These are phyloP conservation scores for Anticlea derivata DNA, from an alignment of 2,888 invertebrate species.

Conservation along the genomic window DNA sequence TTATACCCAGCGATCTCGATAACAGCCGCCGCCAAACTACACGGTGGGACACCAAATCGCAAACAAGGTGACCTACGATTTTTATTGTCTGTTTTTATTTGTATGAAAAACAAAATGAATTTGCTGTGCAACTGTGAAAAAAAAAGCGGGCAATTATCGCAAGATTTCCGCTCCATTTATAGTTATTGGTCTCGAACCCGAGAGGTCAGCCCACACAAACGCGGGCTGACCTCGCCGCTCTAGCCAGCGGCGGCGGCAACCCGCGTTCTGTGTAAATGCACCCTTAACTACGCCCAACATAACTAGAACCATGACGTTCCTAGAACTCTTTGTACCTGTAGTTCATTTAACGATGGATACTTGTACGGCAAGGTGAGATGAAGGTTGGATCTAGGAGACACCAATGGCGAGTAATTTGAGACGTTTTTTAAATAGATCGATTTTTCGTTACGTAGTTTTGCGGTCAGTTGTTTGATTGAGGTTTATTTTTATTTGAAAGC, in stretches of 20 bases:
- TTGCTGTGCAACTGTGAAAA: too few species aligned
- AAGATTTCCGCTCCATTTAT: too few species aligned
- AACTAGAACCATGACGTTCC: slow-evolving; percentile 21
- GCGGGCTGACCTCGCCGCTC: too few species aligned
- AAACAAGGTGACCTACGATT: too few species aligned
- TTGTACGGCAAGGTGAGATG: slow-evolving; percentile 31
- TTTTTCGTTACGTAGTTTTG: slow-evolving; percentile 31
- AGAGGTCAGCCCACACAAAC: too few species aligned
- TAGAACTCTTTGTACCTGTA: slow-evolving; percentile 18
- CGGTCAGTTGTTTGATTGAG: slow-evolving; percentile 29
- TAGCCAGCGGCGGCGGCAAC: background rate
- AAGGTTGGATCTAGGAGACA: slow-evolving; percentile 35
- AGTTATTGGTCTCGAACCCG: too few species aligned
- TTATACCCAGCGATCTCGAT: too few species aligned
- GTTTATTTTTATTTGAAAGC: slow-evolving; percentile 1
- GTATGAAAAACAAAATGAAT: too few species aligned
- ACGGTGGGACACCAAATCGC: too few species aligned
- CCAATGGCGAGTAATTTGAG: slow-evolving; percentile 28
- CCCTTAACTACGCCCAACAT: slow-evolving; percentile 7
- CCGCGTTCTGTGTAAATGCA: slow-evolving; percentile 1
- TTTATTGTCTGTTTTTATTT: too few species aligned
- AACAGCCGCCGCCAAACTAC: too few species aligned
- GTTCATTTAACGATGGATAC: slow-evolving; percentile 24
- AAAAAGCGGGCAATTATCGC: too few species aligned
- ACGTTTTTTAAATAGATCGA: slow-evolving; percentile 25